Evolutionary conservation across 2,113 vertebrate genomes (phyloP), one percentile per base, ranked within the genome.

Genomic region (Pongo pygmaeus): DNA sequence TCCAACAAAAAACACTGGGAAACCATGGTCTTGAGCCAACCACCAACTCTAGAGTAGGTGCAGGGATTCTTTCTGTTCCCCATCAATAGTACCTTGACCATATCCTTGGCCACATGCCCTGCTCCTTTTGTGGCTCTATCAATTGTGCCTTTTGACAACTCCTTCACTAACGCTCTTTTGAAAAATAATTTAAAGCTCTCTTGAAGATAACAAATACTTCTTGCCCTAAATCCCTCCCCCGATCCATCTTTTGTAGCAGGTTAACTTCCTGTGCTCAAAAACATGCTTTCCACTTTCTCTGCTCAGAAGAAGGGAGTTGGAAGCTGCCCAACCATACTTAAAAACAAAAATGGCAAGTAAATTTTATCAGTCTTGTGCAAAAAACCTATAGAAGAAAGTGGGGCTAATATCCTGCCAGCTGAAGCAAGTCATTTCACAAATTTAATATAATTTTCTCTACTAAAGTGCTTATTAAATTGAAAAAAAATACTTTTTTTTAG

Each of bases 391-490:
- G 57, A 96, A 94, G 35, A 93, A 74, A 91, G 16, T 3, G 4
- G 78, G 8, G 8, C 61, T 94, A 67, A 55, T 80, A 52, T 70
- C 13, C 20, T 74, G 1, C 17, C 6, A 84, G 32, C 16, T 55
- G 8, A 17, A 87, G 43, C 12, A 75, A 40, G 18, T 85, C 23
- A n/a, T 8, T 85, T 87, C 27, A 77, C 6, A 87, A 38, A 40
- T 83, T 70, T 40, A 84, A 70, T 64, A n/a, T 64, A n/a, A 52
- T 92, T 80, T 92, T 93, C 69, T 61, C 40, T 52, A 20, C n/a
- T 93, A 64, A 97, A 80, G 70, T 55, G 59, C 48, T 78, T 93
- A 83, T 64, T 96, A 69, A 88, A 84, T 81, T 94, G 57, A 85
- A 17, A 87, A 95, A 95, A 81, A 12, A 59, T 70, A 74, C 43